Conservation (phyloP, 2,797 vertebrate genomes). For the Leuciscus waleckii region DNA sequence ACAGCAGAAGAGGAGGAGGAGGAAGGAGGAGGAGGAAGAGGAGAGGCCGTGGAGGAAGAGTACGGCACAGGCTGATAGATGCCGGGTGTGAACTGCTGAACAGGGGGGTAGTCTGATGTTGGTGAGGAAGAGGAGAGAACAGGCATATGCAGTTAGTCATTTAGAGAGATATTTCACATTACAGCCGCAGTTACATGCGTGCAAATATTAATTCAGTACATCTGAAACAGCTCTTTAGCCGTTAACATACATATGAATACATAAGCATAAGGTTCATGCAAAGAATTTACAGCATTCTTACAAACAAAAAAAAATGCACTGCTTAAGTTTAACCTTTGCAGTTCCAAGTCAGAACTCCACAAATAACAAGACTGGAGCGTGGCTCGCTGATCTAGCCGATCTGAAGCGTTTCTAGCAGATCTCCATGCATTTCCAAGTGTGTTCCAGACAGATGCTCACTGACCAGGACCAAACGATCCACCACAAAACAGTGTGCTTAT, state of each 20-base stretch:
- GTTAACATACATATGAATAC: background rate
- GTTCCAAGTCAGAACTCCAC: background rate
- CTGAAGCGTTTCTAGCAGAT: background rate
- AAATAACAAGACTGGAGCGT: background rate
- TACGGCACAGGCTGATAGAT: conserved; percentile 89
- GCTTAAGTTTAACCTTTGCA: background rate
- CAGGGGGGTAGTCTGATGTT: conserved; percentile 84
- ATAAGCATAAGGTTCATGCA: conserved; percentile 1
- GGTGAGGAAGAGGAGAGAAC: conserved; percentile 68
- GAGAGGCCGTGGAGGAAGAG: conserved; percentile 70
- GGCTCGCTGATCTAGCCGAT: background rate
- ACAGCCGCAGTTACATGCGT: conserved; percentile 7
- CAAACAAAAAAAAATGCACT: conserved; percentile 5
- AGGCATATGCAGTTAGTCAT: conserved; percentile 69
- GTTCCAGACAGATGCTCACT: background rate
- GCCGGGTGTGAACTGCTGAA: conserved; percentile 85
- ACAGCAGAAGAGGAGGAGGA: conserved; percentile 74
- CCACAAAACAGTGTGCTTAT: background rate
- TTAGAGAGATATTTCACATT: conserved; percentile 10
- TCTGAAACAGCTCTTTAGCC: background rate
- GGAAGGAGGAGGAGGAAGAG: conserved; percentile 71
- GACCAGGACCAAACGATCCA: background rate
- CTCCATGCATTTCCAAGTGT: background rate
- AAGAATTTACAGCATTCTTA: background rate
- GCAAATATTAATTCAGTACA: conserved; percentile 33